phyloP scores from a whole-genome alignment of 2,113 vertebrate species.

The Semicossyphus pulcher region DNA sequence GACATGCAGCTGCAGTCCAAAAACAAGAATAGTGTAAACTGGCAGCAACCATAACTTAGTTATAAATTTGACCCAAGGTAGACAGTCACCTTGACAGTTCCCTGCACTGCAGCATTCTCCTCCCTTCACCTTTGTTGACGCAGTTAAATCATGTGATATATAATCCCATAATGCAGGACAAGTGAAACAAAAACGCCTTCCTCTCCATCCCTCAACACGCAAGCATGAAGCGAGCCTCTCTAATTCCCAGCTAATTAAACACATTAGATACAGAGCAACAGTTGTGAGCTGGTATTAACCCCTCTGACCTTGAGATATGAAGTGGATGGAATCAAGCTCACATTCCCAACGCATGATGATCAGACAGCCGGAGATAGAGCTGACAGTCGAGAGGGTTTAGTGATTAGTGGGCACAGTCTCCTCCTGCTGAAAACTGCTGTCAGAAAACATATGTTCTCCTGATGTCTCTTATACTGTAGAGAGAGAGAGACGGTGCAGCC shows the following conservation, averaged over 20 bases:
- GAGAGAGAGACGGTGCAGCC: conserved; percentile 19
- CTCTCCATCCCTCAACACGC: conserved; percentile 22
- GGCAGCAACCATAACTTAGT: conserved; percentile 8
- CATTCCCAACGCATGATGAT: conserved; percentile 4
- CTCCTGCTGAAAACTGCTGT: conserved; percentile 48
- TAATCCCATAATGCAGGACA: conserved; percentile 34
- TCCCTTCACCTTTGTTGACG: conserved; percentile 33
- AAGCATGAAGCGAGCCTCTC: conserved; percentile 21
- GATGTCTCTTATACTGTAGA: conserved; percentile 40
- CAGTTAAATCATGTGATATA: conserved; percentile 21
- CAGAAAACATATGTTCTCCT: conserved; percentile 57
- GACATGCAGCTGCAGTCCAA: not conserved
- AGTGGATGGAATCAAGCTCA: conserved; percentile 32
- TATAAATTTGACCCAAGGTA: conserved; percentile 15
- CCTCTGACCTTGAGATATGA: conserved; percentile 53
- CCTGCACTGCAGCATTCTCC: conserved; percentile 56
- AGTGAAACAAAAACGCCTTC: conserved; percentile 41
- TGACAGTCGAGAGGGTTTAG: conserved; percentile 6
- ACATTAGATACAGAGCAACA: conserved; percentile 54
- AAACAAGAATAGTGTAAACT: not conserved
- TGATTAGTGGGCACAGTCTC: conserved; percentile 41
- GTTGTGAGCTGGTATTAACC: conserved; percentile 47
- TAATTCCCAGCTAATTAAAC: conserved; percentile 60
- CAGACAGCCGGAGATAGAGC: conserved; percentile 23
- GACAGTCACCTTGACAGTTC: conserved; percentile 48